phyloP scores from a whole-genome alignment of 37 sponge, comb jelly and placozoan species.

The Hexactinellida sp. region DNA sequence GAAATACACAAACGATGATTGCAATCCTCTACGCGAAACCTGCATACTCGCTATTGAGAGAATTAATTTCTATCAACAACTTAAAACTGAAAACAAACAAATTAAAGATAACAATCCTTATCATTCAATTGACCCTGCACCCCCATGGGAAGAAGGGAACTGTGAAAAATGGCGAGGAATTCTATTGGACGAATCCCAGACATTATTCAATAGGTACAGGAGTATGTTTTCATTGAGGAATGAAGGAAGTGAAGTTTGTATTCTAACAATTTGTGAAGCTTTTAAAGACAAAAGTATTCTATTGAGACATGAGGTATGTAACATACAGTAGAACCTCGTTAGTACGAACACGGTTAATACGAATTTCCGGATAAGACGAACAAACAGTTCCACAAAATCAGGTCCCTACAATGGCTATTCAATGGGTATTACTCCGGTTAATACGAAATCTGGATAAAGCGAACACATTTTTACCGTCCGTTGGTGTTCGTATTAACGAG shows the following conservation, averaged over 20 bases:
- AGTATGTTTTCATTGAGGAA: constrained; percentile 88
- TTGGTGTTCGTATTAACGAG: too few relatives aligned
- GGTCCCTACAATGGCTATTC: too few relatives aligned
- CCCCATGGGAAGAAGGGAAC: constrained; percentile 43
- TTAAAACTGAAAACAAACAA: constrained; percentile 14
- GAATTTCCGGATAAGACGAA: too few relatives aligned
- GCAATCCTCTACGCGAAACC: constrained; percentile 62
- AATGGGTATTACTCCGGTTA: too few relatives aligned
- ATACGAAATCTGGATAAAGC: too few relatives aligned
- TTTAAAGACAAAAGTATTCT: constrained; percentile 63
- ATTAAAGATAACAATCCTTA: constrained; percentile 48
- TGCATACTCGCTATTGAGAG: constrained; percentile 61
- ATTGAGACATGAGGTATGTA: constrained; percentile 87
- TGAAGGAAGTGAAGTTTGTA: constrained; percentile 42
- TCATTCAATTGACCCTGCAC: constrained; percentile 93
- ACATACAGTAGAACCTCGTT: too few relatives aligned
- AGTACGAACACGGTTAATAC: too few relatives aligned
- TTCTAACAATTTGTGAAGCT: constrained; percentile 41
- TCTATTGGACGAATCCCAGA: constrained; percentile 29
- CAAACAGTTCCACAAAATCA: too few relatives aligned
- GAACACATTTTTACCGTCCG: too few relatives aligned
- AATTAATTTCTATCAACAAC: constrained; percentile 33
- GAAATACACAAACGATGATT: constrained; percentile 33
- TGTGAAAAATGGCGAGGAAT: constrained; percentile 33
- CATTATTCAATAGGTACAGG: constrained; percentile 73